phyloP scores from a whole-genome alignment of 2,888 invertebrate genomes.

The Neoaliturus tenellus region DNA sequence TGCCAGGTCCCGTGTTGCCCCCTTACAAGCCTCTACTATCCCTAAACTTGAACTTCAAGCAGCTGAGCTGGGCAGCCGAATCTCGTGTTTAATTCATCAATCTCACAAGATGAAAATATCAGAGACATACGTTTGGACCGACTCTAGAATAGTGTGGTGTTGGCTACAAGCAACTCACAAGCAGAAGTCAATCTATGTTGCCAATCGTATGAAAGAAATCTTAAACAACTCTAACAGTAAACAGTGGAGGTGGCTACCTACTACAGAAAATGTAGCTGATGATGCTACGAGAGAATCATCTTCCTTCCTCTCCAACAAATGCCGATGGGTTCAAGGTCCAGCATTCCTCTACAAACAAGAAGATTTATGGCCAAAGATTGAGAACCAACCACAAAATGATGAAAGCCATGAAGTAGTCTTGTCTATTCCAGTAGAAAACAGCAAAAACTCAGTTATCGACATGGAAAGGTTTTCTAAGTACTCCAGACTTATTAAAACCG shows the following conservation, averaged over 20 bases:
- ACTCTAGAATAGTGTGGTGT: background rate
- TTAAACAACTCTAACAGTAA: background rate
- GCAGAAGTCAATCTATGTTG: background rate
- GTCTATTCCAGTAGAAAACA: background rate
- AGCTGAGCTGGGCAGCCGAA: background rate
- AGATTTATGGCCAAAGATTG: background rate
- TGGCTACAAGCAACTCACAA: background rate
- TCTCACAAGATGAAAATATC: background rate
- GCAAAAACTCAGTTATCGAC: background rate
- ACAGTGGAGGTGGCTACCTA: constrained; percentile 5
- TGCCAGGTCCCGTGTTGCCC: background rate
- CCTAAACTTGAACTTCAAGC: constrained; percentile 23
- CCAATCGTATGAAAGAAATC: background rate
- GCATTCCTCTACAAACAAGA: background rate
- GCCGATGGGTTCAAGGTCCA: constrained; percentile 13
- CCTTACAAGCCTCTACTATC: background rate
- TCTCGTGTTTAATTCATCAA: background rate
- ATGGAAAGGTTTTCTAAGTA: background rate
- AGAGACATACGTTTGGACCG: background rate
- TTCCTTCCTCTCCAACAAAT: background rate
- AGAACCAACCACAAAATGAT: background rate
- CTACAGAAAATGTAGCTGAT: background rate
- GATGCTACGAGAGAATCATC: background rate
- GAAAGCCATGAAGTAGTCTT: background rate
- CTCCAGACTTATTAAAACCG: background rate